Conservation (phyloP, 2,797 vertebrate genomes). For the Macroramphosus scolopax region DNA sequence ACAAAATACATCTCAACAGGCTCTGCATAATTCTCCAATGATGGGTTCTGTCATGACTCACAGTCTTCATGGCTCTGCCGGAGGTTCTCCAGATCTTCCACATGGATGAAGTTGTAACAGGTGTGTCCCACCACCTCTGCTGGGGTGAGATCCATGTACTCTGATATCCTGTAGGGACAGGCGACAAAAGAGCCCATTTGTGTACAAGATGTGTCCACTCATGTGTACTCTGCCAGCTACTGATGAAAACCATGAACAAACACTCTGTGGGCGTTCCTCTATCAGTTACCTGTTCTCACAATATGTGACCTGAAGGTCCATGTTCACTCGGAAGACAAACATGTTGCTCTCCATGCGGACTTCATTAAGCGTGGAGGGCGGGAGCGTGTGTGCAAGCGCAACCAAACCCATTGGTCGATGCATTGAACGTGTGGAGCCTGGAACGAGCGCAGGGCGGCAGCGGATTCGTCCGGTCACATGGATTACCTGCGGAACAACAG, state of each 20-base stretch:
- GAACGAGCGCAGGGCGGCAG: constrained; percentile 75
- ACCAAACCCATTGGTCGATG: constrained; percentile 84
- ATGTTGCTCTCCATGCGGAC: constrained; percentile 89
- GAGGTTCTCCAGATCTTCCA: constrained; percentile 85
- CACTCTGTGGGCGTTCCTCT: constrained; percentile 2
- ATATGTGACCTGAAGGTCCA: constrained; percentile 90
- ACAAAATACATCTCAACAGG: constrained; percentile 18
- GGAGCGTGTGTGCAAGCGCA: constrained; percentile 86
- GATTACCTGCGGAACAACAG: constrained; percentile 80
- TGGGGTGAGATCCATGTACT: constrained; percentile 89
- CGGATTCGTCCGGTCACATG: constrained; percentile 87
- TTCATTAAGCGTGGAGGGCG: constrained; percentile 87
- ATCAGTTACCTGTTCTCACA: constrained; percentile 85
- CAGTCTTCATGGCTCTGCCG: constrained; percentile 88
- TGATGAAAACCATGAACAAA: constrained; percentile 31
- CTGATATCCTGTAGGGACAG: constrained; percentile 79
- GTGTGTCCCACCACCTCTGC: constrained; percentile 88
- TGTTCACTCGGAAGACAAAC: constrained; percentile 90
- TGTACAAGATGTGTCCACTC: constrained; percentile 29
- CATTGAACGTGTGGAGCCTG: constrained; percentile 71
- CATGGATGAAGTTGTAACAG: constrained; percentile 88
- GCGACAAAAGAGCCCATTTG: constrained; percentile 11
- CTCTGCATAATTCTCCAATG: constrained; percentile 7
- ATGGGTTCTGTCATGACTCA: constrained; percentile 65
- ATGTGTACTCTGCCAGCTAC: constrained; percentile 30